Evolutionary conservation across 2,888 invertebrate genomes (phyloP).

Genomic region (Parnassius glacialis): DNA sequence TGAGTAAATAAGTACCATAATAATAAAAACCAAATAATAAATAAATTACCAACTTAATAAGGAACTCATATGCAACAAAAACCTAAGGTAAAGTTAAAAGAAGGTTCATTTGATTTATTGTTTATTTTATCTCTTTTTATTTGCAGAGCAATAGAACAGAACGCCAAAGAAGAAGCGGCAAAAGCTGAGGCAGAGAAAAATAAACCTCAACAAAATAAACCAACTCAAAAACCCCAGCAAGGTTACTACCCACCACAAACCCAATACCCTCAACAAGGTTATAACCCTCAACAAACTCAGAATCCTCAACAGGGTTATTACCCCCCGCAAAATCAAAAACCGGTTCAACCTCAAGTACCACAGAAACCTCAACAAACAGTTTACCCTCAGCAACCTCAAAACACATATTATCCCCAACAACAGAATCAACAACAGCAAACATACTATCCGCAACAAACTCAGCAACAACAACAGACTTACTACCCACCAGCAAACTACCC

Average conservation of each 20-base stretch:
- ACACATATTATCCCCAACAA: slow-evolving; percentile 27
- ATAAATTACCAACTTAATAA: too few relatives aligned
- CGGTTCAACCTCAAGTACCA: slow-evolving; percentile 26
- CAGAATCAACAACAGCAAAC: slow-evolving; percentile 22
- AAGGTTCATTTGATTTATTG: background rate
- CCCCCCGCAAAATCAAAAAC: slow-evolving; percentile 30
- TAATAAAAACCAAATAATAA: too few relatives aligned
- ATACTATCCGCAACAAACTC: slow-evolving; percentile 26
- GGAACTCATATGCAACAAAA: background rate
- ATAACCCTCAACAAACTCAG: slow-evolving; percentile 30
- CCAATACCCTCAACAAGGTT: slow-evolving; percentile 30
- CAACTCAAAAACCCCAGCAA: slow-evolving; percentile 34
- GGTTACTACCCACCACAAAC: slow-evolving; percentile 36
- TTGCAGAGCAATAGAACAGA: slow-evolving; percentile 57
- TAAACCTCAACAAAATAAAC: slow-evolving; percentile 41
- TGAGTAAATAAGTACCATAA: too few relatives aligned
- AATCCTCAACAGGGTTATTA: slow-evolving; percentile 27
- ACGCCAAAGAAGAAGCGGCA: slow-evolving; percentile 54
- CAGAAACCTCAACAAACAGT: slow-evolving; percentile 25
- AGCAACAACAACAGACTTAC: slow-evolving; percentile 23
- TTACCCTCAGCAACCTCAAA: slow-evolving; percentile 18
- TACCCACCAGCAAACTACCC: slow-evolving; percentile 18
- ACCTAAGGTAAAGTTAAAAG: background rate
- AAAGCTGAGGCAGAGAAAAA: slow-evolving; percentile 54
- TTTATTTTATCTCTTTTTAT: slow-evolving; percentile 15